Evolutionary conservation across 2,888 invertebrate genomes (phyloP).

Genomic region (Choreutis nemorana): DNA sequence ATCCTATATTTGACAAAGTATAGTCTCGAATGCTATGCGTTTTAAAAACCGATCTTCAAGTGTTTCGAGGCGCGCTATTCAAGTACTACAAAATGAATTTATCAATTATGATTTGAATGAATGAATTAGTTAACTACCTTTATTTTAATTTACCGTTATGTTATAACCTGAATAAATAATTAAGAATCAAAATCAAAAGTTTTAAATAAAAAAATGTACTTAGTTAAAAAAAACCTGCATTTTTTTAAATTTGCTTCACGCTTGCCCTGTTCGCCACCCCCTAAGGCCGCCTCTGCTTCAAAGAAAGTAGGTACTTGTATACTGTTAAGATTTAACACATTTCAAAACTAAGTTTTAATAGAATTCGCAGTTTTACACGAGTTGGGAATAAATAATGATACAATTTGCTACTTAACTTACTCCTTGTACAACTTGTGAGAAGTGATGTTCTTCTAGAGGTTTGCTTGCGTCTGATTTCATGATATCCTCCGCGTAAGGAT

Average conservation of each 20-base stretch:
- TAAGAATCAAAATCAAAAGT: constrained; percentile 2
- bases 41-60: constrained; percentile 4
- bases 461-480: constrained; percentile 82
- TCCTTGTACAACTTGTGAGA: constrained; percentile 74
- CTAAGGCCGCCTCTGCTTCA: not conserved
- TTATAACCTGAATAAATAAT: constrained; percentile 3
- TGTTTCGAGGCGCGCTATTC: constrained; percentile 3
- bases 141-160: constrained; percentile 4
- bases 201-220: constrained; percentile 2
- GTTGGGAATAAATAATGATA: too few species aligned
- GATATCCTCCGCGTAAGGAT: constrained; percentile 90
- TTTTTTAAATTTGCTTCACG: constrained; percentile 3
- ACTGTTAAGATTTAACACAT: too few species aligned
- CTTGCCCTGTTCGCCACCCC: constrained; percentile 4
- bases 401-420: constrained; percentile 48
- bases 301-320: too few species aligned
- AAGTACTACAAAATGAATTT: constrained; percentile 3
- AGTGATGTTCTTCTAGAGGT: constrained; percentile 79
- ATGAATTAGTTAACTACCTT: constrained; percentile 2
- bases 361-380: too few species aligned
- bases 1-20: too few species aligned
- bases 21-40: constrained; percentile 3
- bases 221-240: not conserved
- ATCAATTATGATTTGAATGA: constrained; percentile 3
- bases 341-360: too few species aligned